Evolutionary conservation across 2,888 invertebrate species (phyloP).

Genomic region (Mayetiola destructor): DNA sequence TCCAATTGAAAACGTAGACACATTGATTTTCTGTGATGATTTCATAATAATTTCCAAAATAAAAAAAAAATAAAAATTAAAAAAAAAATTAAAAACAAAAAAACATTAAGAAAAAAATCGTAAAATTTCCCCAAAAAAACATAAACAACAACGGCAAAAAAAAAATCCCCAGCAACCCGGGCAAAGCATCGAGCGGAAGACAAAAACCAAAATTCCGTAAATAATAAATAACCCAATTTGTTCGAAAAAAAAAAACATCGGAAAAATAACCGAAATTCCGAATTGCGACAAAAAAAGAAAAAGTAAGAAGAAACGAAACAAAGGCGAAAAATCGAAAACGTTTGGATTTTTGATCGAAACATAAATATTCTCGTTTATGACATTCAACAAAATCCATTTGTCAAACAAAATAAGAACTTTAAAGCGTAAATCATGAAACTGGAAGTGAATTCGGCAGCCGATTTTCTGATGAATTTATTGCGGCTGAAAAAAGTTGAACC

Average conservation of each 20-base stretch:
- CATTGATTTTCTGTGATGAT: slow-evolving; percentile 10
- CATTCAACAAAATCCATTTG: background rate
- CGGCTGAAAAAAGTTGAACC: slow-evolving; percentile 23
- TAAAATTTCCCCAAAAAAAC: background rate
- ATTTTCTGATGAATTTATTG: slow-evolving; percentile 38
- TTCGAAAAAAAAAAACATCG: background rate
- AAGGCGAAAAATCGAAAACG: background rate
- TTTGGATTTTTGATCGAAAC: background rate
- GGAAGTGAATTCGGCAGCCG: slow-evolving; percentile 39
- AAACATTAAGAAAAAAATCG: background rate
- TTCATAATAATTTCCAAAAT: background rate
- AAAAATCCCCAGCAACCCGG: background rate
- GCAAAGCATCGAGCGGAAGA: background rate
- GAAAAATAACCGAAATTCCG: background rate
- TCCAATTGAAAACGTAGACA: background rate
- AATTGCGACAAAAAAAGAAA: background rate
- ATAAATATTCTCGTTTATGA: background rate
- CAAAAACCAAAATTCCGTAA: background rate
- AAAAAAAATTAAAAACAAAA: background rate
- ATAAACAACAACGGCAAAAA: background rate
- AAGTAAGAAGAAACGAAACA: background rate
- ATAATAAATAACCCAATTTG: background rate
- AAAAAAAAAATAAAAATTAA: background rate
- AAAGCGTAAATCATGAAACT: slow-evolving; percentile 34
- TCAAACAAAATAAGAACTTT: background rate